A percentile compares a stretch with the other conserved stretches of the same genome.
Evolutionary conservation across 2,888 invertebrate genomes (phyloP).

Genomic region (Tinea pellionella): DNA sequence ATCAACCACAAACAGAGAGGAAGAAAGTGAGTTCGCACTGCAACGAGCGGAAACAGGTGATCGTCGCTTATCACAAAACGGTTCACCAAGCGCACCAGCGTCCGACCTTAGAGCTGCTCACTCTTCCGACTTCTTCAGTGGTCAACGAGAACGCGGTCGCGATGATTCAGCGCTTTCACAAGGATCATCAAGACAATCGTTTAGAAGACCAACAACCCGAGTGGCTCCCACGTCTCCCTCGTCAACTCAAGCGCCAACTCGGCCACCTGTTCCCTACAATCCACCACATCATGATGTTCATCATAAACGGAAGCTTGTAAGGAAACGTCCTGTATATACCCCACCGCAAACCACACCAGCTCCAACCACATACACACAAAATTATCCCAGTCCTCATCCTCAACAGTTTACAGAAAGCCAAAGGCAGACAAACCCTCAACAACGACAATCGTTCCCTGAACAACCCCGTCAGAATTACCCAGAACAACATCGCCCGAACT

Average conservation of each 20-base stretch:
- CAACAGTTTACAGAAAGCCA: conserved; percentile 28
- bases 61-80: conserved; percentile 46
- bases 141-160: conserved; percentile 55
- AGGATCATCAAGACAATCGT: conserved; percentile 22
- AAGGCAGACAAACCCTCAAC: conserved; percentile 16
- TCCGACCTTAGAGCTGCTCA: conserved; percentile 78
- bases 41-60: conserved; percentile 78
- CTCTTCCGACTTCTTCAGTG: conserved; percentile 81
- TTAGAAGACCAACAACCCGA: conserved; percentile 30
- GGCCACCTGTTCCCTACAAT: conserved; percentile 29
- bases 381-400: conserved; percentile 29
- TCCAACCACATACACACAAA: conserved; percentile 33
- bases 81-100: conserved; percentile 35
- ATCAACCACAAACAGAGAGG: conserved; percentile 60
- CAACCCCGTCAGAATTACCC: conserved; percentile 15
- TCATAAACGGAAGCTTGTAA: conserved; percentile 48
- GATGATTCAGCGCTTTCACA: conserved; percentile 36
- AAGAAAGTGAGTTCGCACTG: conserved; percentile 78
- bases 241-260: conserved; percentile 47
- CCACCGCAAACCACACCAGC: conserved; percentile 31
- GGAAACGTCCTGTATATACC: conserved; percentile 47
- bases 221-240: conserved; percentile 44
- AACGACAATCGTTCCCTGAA: conserved; percentile 26
- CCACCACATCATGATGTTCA: conserved; percentile 27
- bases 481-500: conserved; percentile 11